Percentiles rank a stretch among this genome's conserved stretches.
Evolutionary conservation across 2,888 invertebrate species (phyloP).

Genomic region (Xylota segnis): DNA sequence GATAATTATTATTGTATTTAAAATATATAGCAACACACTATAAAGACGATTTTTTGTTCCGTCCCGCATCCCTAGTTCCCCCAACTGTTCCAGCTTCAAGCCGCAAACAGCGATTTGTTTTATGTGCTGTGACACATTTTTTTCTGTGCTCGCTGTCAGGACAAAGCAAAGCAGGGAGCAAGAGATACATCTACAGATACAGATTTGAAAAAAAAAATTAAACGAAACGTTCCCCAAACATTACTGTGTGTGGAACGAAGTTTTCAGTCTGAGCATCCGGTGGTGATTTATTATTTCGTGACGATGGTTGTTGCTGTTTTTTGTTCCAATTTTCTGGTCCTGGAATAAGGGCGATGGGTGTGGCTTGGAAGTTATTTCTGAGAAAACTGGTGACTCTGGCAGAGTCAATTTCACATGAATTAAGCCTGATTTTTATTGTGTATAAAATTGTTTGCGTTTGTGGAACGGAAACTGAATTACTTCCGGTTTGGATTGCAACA

Average conservation of each 20-base stretch:
- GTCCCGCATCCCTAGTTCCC: not conserved
- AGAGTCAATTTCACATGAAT: not conserved
- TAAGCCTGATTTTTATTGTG: slow-evolving; percentile 9
- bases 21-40: slow-evolving; percentile 39
- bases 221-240: slow-evolving; percentile 43
- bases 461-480: not conserved
- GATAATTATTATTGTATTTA: slow-evolving; percentile 71
- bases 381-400: slow-evolving; percentile 30
- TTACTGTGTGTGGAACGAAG: slow-evolving; percentile 37
- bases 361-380: slow-evolving; percentile 43
- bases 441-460: not conserved
- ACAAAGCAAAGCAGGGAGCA: slow-evolving; percentile 59
- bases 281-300: slow-evolving; percentile 71
- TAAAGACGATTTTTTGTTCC: not conserved
- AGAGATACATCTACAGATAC: not conserved
- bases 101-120: slow-evolving; percentile 50
- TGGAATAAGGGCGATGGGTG: slow-evolving; percentile 31
- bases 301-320: slow-evolving; percentile 29
- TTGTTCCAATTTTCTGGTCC: slow-evolving; percentile 72
- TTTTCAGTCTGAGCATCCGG: slow-evolving; percentile 66
- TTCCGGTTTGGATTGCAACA: slow-evolving; percentile 8
- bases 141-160: slow-evolving; percentile 31
- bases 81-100: slow-evolving; percentile 19
- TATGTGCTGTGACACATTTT: slow-evolving; percentile 67
- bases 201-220: too few species aligned